Percentiles rank a stretch among this genome's conserved stretches.
Evolutionary conservation across 2,888 invertebrate species (phyloP).

Genomic region (Patella caerulea): DNA sequence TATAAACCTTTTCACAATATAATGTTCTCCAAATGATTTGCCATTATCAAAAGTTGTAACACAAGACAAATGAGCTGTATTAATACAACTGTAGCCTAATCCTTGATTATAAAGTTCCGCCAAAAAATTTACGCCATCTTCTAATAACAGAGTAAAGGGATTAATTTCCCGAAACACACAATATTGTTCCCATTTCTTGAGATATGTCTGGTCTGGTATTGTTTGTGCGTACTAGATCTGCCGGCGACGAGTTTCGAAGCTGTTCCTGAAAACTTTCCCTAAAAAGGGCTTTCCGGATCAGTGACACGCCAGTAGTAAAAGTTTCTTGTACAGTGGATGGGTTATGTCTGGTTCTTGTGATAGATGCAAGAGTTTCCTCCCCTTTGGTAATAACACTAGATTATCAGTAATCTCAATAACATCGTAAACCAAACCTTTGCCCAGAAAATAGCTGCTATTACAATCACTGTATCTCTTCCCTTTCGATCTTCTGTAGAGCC

Average conservation of each 20-base stretch:
- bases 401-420: no score
- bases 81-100: conserved; percentile 22
- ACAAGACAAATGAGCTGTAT: conserved; percentile 19
- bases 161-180: conserved; percentile 22
- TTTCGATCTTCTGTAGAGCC: conserved; percentile 25
- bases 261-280: conserved; percentile 18
- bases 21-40: conserved; percentile 15
- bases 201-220: conserved; percentile 20
- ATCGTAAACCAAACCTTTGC: conserved; percentile 17
- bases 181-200: conserved; percentile 19
- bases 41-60: conserved; percentile 4
- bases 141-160: conserved; percentile 16
- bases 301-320: conserved; percentile 18
- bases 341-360: conserved; percentile 3
- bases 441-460: conserved; percentile 24
- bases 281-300: conserved; percentile 21
- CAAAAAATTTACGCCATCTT: conserved; percentile 24
- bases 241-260: conserved; percentile 17
- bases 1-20: conserved; percentile 33
- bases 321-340: conserved; percentile 23
- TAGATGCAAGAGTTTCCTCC: not conserved
- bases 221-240: conserved; percentile 6
- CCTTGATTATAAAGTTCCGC: conserved; percentile 19
- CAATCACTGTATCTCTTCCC: conserved; percentile 21
- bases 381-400: conserved; percentile 23